A percentile compares a stretch with the other conserved stretches of the same genome.
phyloP scores from a whole-genome alignment of 23 tunicate species.

The Diplosoma virens region DNA sequence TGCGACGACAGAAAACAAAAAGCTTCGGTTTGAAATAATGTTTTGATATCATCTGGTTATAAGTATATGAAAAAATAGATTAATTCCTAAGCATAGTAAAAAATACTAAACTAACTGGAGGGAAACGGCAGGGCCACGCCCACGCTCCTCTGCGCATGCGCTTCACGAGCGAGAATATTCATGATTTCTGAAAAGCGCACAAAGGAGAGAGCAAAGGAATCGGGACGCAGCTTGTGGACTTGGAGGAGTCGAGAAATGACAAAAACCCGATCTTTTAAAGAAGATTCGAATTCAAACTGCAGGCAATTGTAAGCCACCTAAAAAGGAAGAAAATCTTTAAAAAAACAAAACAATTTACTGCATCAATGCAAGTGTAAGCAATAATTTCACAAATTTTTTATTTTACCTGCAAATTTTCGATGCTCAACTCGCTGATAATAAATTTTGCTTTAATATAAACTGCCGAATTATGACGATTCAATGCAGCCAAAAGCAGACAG shows the following conservation, averaged over 20 bases:
- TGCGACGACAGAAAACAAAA: no score
- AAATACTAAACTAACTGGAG: background rate
- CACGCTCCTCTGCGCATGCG: background rate
- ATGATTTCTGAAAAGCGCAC: constrained; percentile 33
- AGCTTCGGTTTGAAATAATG: no score
- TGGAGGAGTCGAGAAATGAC: constrained; percentile 13
- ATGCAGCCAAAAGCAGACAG: constrained; percentile 26
- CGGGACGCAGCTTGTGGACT: constrained; percentile 42
- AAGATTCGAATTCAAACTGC: constrained; percentile 34
- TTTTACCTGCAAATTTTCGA: constrained; percentile 45
- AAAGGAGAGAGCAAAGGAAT: constrained; percentile 23
- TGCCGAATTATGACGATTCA: constrained; percentile 14
- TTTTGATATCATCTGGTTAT: no score
- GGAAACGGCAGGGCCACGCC: constrained; percentile 23
- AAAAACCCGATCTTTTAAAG: constrained; percentile 32
- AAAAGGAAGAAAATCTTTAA: background rate
- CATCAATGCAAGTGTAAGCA: no score
- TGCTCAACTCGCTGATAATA: constrained; percentile 41
- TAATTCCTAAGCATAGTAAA: no score
- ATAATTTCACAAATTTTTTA: background rate
- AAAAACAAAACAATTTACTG: background rate
- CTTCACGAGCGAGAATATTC: constrained; percentile 34
- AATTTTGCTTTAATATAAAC: constrained; percentile 44
- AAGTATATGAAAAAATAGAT: no score
- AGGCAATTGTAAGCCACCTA: constrained; percentile 28